phyloP scores from a whole-genome alignment of 1,140 invertebrate genomes.

The Drosophila nannoptera region DNA sequence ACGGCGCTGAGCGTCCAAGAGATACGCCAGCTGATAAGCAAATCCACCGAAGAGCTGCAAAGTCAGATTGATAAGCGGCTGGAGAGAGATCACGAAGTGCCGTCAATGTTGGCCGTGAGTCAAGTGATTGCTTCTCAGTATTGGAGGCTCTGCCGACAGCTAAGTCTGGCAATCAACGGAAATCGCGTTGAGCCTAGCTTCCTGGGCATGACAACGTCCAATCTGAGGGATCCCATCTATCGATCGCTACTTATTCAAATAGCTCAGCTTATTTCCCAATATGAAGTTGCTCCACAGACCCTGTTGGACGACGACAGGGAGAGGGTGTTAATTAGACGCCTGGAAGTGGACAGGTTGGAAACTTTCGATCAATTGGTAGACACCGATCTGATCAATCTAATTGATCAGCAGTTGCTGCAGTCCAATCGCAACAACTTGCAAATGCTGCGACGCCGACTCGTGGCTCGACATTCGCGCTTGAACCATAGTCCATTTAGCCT shows the following conservation, averaged over 20 bases:
- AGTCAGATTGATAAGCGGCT: constrained; percentile 29
- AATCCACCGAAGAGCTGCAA: constrained; percentile 22
- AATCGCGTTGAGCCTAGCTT: constrained; percentile 30
- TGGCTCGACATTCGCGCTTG: constrained; percentile 81
- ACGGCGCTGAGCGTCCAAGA: constrained; percentile 18
- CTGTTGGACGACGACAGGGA: neutral
- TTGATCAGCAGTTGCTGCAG: constrained; percentile 65
- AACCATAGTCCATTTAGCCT: constrained; percentile 80
- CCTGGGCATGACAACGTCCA: constrained; percentile 44
- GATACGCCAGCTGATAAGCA: constrained; percentile 28
- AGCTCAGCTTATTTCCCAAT: constrained; percentile 15
- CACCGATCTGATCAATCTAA: constrained; percentile 58
- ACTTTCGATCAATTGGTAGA: constrained; percentile 47
- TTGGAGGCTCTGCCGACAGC: constrained; percentile 26
- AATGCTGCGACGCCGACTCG: constrained; percentile 51
- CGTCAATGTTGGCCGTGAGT: constrained; percentile 2
- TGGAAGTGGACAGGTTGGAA: constrained; percentile 27
- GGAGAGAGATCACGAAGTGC: neutral
- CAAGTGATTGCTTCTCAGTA: constrained; percentile 36
- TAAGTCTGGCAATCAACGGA: constrained; percentile 46
- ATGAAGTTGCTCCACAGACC: neutral
- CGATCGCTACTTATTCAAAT: constrained; percentile 36
- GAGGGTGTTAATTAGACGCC: neutral
- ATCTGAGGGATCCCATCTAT: constrained; percentile 62
- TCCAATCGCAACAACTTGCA: constrained; percentile 59